These are phyloP conservation scores for Xylocopa sonorina DNA, from an alignment of 1,140 invertebrate genomes.

Conservation along the genomic window DNA sequence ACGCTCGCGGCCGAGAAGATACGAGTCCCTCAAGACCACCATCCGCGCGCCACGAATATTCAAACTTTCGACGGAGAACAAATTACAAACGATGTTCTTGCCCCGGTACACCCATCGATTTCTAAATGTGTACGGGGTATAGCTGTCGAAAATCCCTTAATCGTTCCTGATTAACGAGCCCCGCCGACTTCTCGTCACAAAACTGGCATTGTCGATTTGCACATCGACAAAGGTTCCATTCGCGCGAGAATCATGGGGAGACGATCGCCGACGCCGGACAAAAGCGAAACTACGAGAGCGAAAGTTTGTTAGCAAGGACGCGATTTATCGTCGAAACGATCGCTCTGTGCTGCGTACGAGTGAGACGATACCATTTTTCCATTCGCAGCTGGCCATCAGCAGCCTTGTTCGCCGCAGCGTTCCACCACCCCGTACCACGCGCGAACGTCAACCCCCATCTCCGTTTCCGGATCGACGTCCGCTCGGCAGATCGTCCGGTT, in stretches of 20 bases:
- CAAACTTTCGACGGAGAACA: not conserved
- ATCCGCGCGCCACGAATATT: not conserved
- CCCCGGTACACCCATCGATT: not conserved
- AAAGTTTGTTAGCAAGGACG: conserved; percentile 10
- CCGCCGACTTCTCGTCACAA: not conserved
- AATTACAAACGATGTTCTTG: not conserved
- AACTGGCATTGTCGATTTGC: too few relatives aligned
- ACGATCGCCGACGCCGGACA: not conserved
- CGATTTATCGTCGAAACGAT: conserved; percentile 13
- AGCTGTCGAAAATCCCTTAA: not conserved
- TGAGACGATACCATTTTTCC: conserved; percentile 27
- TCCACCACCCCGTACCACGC: too few relatives aligned
- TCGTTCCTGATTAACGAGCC: not conserved
- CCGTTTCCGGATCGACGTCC: conserved; percentile 4
- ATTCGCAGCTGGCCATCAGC: too few relatives aligned
- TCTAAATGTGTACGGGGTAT: not conserved
- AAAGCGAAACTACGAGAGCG: not conserved
- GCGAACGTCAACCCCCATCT: not conserved
- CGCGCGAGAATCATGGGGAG: not conserved
- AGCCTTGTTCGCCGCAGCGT: too few relatives aligned
- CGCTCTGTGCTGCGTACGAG: not conserved
- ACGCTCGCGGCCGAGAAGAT: not conserved
- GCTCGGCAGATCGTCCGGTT: conserved; percentile 1
- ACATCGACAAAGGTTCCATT: not conserved
- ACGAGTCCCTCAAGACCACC: not conserved